These are phyloP conservation scores for Tursiops truncatus DNA, from an alignment of 2,113 vertebrate genomes.

Conservation along the genomic window DNA sequence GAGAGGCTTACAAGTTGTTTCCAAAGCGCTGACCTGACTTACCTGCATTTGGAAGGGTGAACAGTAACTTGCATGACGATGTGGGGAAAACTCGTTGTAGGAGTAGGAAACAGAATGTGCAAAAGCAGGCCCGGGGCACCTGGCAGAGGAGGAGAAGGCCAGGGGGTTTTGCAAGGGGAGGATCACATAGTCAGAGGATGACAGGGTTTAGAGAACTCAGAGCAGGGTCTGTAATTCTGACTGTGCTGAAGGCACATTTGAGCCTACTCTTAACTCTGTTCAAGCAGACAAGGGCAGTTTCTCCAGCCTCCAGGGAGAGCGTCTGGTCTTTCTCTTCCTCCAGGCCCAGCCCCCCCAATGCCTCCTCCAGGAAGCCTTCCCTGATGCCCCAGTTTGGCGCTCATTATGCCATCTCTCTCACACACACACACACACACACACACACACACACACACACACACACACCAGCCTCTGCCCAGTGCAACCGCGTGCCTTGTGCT, in stretches of 20 bases:
- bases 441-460: no score
- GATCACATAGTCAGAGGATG: neutral
- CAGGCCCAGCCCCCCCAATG: no score
- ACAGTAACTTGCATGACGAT: accelerated
- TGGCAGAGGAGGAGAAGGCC: neutral
- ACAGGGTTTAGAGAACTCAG: accelerated
- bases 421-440: no score
- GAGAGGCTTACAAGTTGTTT: no score
- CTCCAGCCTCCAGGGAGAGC: neutral
- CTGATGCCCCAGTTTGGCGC: no score
- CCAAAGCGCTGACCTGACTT: neutral
- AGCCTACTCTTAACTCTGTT: neutral
- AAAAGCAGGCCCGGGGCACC: accelerated
- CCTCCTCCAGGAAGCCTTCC: neutral
- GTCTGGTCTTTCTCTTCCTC: neutral
- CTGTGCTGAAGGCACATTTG: neutral
- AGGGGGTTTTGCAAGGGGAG: accelerated
- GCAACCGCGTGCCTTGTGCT: accelerated
- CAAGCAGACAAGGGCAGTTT: neutral
- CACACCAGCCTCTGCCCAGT: accelerated
- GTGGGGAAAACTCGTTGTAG: accelerated
- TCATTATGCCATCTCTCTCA: accelerated
- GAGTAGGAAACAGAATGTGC: accelerated
- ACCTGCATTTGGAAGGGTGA: neutral
- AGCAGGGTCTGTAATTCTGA: no score